A percentile compares a stretch with the other conserved stretches of the same genome.
Conservation (phyloP, 2,113 vertebrate genomes). For the Neodontobutis hainanensis region DNA sequence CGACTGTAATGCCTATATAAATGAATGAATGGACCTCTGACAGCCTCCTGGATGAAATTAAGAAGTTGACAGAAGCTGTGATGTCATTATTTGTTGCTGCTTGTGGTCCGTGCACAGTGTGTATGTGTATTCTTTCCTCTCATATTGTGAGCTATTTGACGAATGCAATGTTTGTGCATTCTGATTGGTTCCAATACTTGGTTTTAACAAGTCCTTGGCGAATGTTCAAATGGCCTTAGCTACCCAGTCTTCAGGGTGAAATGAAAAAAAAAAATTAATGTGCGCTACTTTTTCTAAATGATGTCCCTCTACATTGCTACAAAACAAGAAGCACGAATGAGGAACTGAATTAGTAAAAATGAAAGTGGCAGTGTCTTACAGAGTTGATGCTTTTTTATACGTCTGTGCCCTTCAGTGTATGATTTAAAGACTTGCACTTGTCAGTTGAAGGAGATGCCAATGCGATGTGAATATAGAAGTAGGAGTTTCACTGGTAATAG, state of each 20-base stretch:
- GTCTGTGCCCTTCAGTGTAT: slow-evolving; percentile 55
- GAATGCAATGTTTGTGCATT: slow-evolving; percentile 69
- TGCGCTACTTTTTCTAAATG: slow-evolving; percentile 33
- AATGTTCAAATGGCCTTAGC: slow-evolving; percentile 51
- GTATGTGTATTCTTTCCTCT: slow-evolving; percentile 42
- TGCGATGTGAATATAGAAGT: slow-evolving; percentile 55
- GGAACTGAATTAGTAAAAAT: not conserved
- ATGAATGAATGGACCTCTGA: slow-evolving; percentile 59
- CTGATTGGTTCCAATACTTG: slow-evolving; percentile 78
- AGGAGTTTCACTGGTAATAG: slow-evolving; percentile 27
- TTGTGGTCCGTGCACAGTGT: slow-evolving; percentile 65
- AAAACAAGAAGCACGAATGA: not conserved
- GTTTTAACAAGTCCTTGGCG: slow-evolving; percentile 74
- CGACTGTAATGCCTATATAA: slow-evolving; percentile 38
- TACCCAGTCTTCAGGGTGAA: slow-evolving; percentile 39
- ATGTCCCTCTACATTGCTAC: not conserved
- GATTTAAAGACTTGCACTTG: slow-evolving; percentile 72
- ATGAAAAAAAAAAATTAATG: slow-evolving; percentile 27
- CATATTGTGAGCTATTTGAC: slow-evolving; percentile 76
- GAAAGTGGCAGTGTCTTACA: slow-evolving; percentile 41
- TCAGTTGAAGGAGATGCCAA: slow-evolving; percentile 45
- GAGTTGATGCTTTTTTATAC: slow-evolving; percentile 52
- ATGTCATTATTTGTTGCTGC: slow-evolving; percentile 39
- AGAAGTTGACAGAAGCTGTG: slow-evolving; percentile 64
- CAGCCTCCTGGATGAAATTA: slow-evolving; percentile 64